These are phyloP conservation scores for Quiscalus mexicanus DNA, from an alignment of 2,113 vertebrate genomes.

Conservation along the genomic window DNA sequence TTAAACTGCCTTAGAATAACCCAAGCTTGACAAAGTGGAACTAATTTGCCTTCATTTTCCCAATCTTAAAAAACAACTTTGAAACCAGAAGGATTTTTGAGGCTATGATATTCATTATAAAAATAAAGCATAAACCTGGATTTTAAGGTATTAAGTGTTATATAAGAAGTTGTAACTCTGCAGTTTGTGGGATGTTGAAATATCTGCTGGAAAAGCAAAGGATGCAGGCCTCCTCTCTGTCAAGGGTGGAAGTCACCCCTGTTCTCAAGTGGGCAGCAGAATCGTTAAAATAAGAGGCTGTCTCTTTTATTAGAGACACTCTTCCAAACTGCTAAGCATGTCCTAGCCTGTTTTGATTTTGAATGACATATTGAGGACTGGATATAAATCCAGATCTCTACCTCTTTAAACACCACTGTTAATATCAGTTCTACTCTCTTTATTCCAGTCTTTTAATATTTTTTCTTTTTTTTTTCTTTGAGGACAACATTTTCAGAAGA, in stretches of 20 bases:
- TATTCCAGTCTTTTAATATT: not conserved
- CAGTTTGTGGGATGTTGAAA: not conserved
- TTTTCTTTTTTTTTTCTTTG: not conserved
- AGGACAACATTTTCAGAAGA: not conserved
- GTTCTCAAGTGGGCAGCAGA: not conserved
- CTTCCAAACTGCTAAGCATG: rapidly evolving
- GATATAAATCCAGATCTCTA: not conserved
- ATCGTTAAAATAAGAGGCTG: not conserved
- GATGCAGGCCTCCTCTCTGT: not conserved
- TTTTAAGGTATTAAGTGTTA: not conserved
- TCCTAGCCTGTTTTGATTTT: not conserved
- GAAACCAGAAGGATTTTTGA: not conserved
- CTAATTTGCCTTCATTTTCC: not conserved
- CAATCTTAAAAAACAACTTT: not conserved
- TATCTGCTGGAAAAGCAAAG: not conserved
- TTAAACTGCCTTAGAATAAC: conserved; percentile 7
- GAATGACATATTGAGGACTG: not conserved
- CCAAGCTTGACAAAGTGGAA: conserved; percentile 3
- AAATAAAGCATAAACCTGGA: not conserved
- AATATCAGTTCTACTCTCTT: not conserved
- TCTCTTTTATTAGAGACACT: not conserved
- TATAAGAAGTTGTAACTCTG: not conserved
- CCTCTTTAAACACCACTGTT: not conserved
- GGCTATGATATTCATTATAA: not conserved
- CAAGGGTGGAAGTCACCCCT: not conserved